A percentile compares a stretch with the other conserved stretches of the same genome.
Evolutionary conservation across 1,140 invertebrate genomes (phyloP).

Genomic region (Ditylenchus dipsaci): DNA sequence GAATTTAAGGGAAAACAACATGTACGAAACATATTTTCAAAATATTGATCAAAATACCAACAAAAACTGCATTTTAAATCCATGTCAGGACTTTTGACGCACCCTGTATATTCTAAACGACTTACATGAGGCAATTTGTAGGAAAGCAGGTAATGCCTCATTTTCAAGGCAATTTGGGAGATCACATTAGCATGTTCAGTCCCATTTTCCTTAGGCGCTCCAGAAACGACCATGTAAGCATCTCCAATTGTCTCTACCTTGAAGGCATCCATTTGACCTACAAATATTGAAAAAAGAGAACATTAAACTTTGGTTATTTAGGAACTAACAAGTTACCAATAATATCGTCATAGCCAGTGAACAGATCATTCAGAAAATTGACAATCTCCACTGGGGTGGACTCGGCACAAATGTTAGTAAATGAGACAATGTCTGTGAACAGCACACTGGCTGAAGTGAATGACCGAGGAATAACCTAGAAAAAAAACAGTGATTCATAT

Average conservation of each 20-base stretch:
- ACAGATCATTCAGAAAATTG: constrained; percentile 56
- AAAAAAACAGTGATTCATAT: too few species aligned
- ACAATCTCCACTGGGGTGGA: constrained; percentile 50
- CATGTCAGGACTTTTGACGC: too few species aligned
- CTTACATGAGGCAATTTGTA: constrained; percentile 10
- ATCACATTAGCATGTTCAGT: constrained; percentile 65
- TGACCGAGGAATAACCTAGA: constrained; percentile 49
- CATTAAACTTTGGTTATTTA: too few species aligned
- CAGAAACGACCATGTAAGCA: constrained; percentile 77
- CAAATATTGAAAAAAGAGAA: too few species aligned
- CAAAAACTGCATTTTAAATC: too few species aligned
- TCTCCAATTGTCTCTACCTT: constrained; percentile 68
- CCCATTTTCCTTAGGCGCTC: constrained; percentile 75
- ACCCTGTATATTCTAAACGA: too few species aligned
- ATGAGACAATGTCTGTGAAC: constrained; percentile 56
- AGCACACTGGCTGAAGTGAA: constrained; percentile 60
- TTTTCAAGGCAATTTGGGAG: constrained; percentile 76
- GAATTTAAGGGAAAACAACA: too few species aligned
- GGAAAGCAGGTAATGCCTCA: constrained; percentile 59
- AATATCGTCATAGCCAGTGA: constrained; percentile 57
- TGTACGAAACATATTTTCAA: too few species aligned
- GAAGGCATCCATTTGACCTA: background rate
- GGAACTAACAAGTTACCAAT: constrained; percentile 58
- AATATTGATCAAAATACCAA: too few species aligned
- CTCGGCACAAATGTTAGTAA: constrained; percentile 51